phyloP scores from a whole-genome alignment of 2,113 vertebrate genomes.

The Tympanuchus pallidicinctus region DNA sequence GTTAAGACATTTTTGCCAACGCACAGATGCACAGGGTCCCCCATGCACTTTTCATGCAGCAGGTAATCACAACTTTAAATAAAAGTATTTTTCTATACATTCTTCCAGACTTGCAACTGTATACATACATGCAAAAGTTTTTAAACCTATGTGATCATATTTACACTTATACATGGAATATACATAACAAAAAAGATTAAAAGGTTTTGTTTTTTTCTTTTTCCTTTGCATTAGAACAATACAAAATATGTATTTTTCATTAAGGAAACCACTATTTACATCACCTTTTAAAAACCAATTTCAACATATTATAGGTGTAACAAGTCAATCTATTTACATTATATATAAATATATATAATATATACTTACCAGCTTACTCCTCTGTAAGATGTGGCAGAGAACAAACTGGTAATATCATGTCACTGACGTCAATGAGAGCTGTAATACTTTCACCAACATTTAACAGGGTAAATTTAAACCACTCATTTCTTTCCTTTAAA shows the following conservation, averaged over 20 bases:
- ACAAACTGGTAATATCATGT: conserved; percentile 81
- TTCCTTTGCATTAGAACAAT: conserved; percentile 84
- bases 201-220: conserved; percentile 64
- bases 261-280: conserved; percentile 88
- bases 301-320: conserved; percentile 83
- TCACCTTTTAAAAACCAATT: conserved; percentile 85
- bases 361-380: conserved; percentile 81
- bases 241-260: conserved; percentile 87
- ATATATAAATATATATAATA: conserved; percentile 84
- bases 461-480: conserved; percentile 72
- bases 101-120: conserved; percentile 86
- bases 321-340: conserved; percentile 83
- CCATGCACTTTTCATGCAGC: conserved; percentile 87
- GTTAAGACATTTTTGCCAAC: conserved; percentile 80
- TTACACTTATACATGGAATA: conserved; percentile 87
- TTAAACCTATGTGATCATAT: conserved; percentile 83
- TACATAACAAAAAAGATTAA: conserved; percentile 84
- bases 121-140: conserved; percentile 86
- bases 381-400: conserved; percentile 80
- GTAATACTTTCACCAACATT: conserved; percentile 77
- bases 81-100: conserved; percentile 86
- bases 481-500: conserved; percentile 58
- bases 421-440: conserved; percentile 79
- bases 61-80: conserved; percentile 87
- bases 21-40: conserved; percentile 84